Evolutionary conservation across 2,888 invertebrate species (phyloP).

Genomic region (Hypomecis atomaria): DNA sequence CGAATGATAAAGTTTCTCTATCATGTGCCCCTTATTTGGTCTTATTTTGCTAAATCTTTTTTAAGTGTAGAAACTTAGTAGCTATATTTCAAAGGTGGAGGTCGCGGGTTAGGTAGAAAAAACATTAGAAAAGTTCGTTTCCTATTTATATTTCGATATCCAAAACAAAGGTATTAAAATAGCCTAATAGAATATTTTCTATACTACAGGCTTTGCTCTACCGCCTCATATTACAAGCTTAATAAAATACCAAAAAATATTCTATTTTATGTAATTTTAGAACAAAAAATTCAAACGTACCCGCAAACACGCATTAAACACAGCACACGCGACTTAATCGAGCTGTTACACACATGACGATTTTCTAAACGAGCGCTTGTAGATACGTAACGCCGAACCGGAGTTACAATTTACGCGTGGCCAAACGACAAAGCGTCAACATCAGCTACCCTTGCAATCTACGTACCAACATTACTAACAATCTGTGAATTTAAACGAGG

Average conservation of each 20-base stretch:
- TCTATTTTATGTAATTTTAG: conserved; percentile 8
- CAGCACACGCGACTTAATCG: conserved; percentile 46
- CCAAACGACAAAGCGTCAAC: conserved; percentile 57
- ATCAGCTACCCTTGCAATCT: conserved; percentile 34
- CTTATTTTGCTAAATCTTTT: too few relatives aligned
- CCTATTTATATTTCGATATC: too few relatives aligned
- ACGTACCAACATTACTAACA: conserved; percentile 3
- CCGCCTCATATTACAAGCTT: background rate
- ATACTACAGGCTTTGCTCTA: background rate
- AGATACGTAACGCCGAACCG: conserved; percentile 55
- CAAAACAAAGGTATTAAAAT: too few relatives aligned
- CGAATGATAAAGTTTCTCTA: too few relatives aligned
- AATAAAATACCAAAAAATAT: conserved; percentile 11
- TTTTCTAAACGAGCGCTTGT: conserved; percentile 56
- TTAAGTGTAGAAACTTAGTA: too few relatives aligned
- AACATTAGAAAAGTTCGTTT: too few relatives aligned
- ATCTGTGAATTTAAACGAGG: background rate
- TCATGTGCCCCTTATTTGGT: too few relatives aligned
- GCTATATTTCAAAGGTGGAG: too few relatives aligned
- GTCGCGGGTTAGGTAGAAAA: too few relatives aligned
- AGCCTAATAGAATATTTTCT: too few relatives aligned
- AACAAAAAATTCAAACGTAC: conserved; percentile 26
- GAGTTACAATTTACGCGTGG: conserved; percentile 60
- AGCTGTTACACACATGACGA: conserved; percentile 52
- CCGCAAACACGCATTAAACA: conserved; percentile 34